Evolutionary conservation across 2,888 invertebrate genomes (phyloP).

Genomic region (Itoplectis maculator): DNA sequence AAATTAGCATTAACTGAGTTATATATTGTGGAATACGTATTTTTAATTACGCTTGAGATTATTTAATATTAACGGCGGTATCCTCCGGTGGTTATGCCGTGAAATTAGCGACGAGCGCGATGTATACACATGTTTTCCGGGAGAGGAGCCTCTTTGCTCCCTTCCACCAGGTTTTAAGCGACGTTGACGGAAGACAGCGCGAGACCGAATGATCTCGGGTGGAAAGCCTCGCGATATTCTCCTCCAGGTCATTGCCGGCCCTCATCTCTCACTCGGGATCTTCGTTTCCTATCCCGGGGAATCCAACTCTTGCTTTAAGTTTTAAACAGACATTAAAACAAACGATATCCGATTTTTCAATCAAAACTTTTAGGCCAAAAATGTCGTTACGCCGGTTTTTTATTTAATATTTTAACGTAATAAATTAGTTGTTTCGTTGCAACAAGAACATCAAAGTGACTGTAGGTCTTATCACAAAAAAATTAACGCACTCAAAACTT

Average conservation of each 20-base stretch:
- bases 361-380: slow-evolving; percentile 30
- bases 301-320: not conserved
- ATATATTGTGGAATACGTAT: too few relatives aligned
- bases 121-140: slow-evolving; percentile 13
- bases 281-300: not conserved
- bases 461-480: too few relatives aligned
- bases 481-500: too few relatives aligned
- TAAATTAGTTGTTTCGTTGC: too few relatives aligned
- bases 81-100: slow-evolving; percentile 23
- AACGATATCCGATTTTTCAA: slow-evolving; percentile 33
- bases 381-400: too few relatives aligned
- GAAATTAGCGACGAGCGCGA: slow-evolving; percentile 54
- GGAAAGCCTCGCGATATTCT: not conserved
- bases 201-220: slow-evolving; percentile 34
- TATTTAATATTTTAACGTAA: too few relatives aligned
- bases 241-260: not conserved
- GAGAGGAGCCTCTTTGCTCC: not conserved
- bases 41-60: too few relatives aligned
- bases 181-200: slow-evolving; percentile 47
- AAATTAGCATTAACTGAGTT: too few relatives aligned
- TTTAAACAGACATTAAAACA: slow-evolving; percentile 33
- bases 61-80: too few relatives aligned
- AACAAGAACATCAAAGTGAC: too few relatives aligned
- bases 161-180: not conserved
- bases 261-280: not conserved